Percentiles rank a stretch among this genome's conserved stretches.
phyloP scores from a whole-genome alignment of 2,888 invertebrate species.

The Augiades crinisus region DNA sequence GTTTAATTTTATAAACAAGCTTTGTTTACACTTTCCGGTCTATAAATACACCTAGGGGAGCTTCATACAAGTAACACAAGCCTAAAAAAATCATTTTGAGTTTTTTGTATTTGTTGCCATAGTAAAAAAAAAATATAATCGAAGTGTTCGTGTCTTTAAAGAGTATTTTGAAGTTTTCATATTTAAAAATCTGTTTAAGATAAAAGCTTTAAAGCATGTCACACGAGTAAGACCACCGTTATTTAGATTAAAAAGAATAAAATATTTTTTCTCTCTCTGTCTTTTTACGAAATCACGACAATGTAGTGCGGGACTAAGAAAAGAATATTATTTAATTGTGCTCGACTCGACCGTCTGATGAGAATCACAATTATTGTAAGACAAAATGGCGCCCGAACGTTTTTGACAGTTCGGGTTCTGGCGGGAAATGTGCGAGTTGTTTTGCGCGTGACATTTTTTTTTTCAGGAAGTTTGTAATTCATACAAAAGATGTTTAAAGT shows the following conservation, averaged over 20 bases:
- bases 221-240: conserved; percentile 76
- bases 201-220: conserved; percentile 74
- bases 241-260: conserved; percentile 53
- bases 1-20: too few species aligned
- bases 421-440: conserved; percentile 10
- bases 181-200: conserved; percentile 42
- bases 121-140: conserved; percentile 40
- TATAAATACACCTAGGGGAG: too few species aligned
- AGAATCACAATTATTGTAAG: background rate
- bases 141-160: conserved; percentile 51
- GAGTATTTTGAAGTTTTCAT: conserved; percentile 41
- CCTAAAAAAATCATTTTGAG: too few species aligned
- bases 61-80: too few species aligned
- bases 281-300: conserved; percentile 39
- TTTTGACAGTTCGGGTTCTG: conserved; percentile 14
- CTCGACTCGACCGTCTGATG: conserved; percentile 28
- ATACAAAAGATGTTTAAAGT: background rate
- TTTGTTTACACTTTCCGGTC: too few species aligned
- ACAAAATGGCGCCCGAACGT: conserved; percentile 18
- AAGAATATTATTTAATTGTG: conserved; percentile 29
- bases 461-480: background rate
- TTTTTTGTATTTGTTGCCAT: too few species aligned
- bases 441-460: conserved; percentile 1
- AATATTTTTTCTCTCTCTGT: conserved; percentile 43
- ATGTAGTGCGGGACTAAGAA: conserved; percentile 58